Conservation (phyloP, 1,140 invertebrate genomes). For the Lordiphosa collinella region DNA sequence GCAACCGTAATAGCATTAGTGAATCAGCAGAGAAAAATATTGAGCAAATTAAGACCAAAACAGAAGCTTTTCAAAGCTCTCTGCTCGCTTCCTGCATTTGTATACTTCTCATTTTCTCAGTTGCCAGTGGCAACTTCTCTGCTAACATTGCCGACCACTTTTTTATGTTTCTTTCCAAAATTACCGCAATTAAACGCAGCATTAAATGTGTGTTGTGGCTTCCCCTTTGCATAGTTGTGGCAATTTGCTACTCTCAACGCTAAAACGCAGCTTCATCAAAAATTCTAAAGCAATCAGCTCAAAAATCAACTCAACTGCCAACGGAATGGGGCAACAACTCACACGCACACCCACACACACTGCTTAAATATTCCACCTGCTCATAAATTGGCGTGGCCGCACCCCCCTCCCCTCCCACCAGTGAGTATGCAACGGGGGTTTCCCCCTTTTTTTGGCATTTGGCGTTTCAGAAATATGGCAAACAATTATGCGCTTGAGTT, state of each 20-base stretch:
- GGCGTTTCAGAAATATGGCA: constrained; percentile 67
- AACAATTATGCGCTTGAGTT: constrained; percentile 75
- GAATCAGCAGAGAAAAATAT: too few species aligned
- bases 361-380: constrained; percentile 74
- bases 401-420: background rate
- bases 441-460: constrained; percentile 24
- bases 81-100: too few species aligned
- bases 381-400: constrained; percentile 63
- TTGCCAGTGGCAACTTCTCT: too few species aligned
- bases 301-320: constrained; percentile 55
- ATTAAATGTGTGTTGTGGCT: too few species aligned
- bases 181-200: background rate
- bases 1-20: too few species aligned
- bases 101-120: too few species aligned
- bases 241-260: constrained; percentile 18
- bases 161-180: too few species aligned
- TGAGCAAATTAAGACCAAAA: too few species aligned
- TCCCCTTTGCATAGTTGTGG: constrained; percentile 14
- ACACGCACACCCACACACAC: constrained; percentile 30
- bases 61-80: too few species aligned
- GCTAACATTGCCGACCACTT: too few species aligned
- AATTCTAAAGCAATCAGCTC: constrained; percentile 71
- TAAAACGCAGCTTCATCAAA: constrained; percentile 54
- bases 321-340: constrained; percentile 19
- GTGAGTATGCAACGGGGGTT: constrained; percentile 44